Conservation (phyloP, 64 coral and sea anemone species). For the Pachyseris speciosa region DNA sequence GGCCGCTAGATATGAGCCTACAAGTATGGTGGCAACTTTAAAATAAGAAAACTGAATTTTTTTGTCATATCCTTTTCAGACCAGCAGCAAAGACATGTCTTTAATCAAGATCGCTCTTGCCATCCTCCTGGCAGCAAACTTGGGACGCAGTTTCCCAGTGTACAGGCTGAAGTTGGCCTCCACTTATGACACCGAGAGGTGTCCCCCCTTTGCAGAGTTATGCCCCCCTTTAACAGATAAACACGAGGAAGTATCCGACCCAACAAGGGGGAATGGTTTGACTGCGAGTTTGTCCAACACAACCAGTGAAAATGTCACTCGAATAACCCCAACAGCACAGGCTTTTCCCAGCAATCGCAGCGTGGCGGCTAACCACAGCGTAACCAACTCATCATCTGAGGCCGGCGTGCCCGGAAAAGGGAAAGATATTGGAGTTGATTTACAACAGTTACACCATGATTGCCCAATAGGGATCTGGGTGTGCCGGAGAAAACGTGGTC, state of each 20-base stretch:
- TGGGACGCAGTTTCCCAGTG: neutral
- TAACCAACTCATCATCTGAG: neutral
- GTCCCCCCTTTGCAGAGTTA: slow-evolving; percentile 16
- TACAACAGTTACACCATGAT: too few relatives aligned
- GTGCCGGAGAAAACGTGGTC: neutral
- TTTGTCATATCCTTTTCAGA: neutral
- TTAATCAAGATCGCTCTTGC: neutral
- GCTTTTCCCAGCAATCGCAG: neutral
- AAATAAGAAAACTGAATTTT: neutral
- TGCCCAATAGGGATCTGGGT: slow-evolving; percentile 7
- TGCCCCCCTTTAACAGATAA: neutral
- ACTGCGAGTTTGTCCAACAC: neutral
- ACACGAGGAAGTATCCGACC: neutral
- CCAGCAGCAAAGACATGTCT: neutral
- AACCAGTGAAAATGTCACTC: neutral
- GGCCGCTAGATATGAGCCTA: too few relatives aligned
- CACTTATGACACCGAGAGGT: neutral
- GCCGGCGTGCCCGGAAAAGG: neutral
- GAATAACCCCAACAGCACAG: too few relatives aligned
- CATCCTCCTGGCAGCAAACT: neutral
- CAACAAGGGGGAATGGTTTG: neutral
- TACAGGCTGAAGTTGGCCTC: neutral
- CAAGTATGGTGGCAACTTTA: neutral
- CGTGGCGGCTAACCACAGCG: neutral
- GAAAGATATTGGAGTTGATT: too few relatives aligned